Base-by-base conservation (phyloP, 2,113 vertebrate species). In the Pionites leucogaster region DNA sequence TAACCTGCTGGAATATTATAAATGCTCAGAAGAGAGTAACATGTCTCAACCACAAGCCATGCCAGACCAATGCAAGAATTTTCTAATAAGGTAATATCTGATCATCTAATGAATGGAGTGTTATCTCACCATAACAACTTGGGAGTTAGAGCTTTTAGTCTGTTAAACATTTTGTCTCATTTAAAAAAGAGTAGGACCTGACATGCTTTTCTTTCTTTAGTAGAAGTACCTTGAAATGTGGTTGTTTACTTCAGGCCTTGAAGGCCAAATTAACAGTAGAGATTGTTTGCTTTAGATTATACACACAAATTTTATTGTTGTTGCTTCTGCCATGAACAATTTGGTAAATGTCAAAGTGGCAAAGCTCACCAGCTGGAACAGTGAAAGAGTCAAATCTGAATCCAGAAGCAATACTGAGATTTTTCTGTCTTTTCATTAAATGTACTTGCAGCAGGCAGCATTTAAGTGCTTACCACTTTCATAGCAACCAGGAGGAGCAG, bases 401-500 rank as follows among this genome's bases (percentile, higher is more conserved):
- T 75, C 47, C 63, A 72, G 65, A 85, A 86, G 57, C 47, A 55
- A 70, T 23, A 52, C 4, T 41, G 76, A 91, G 69, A 89, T 71
- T 86, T 67, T 74, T 55, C 50, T 81, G 53, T 76, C 75, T 68
- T 85, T 77, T 72, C 41, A 20, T 47, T 31, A 55, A 86, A 67
- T 4, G 39, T 49, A 49, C 71, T 90, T 80, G 64, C 68, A 83
- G 79, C 88, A 92, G 25, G 39, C 82, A 92, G 80, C 1, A 0
- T 46, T 67, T 69, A 81, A 89, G 77, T 23, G 42, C 74, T 75
- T 83, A 81, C 72, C 94, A 53, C 77, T 88, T 84, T 95, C 83
- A 74, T 25, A 83, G 92, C 88, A 95, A 90, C 92, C 41, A 74
- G 82, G 77, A 92, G 72, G 68, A 93, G 72, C 83, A 87, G 86